phyloP scores from a whole-genome alignment of 2,797 vertebrate species.

The Enteromius unitaeniatus region DNA sequence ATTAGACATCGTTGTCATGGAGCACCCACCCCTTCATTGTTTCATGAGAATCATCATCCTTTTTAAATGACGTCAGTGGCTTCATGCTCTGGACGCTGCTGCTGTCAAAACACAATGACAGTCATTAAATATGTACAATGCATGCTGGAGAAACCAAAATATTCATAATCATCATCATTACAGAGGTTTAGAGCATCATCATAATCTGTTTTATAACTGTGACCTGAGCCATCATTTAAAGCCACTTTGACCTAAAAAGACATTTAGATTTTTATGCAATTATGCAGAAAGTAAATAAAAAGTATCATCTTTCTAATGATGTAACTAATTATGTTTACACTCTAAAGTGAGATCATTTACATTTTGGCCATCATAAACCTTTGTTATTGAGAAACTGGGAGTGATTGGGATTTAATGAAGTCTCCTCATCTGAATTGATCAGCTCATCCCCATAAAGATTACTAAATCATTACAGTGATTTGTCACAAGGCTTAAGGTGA shows the following conservation, averaged over 20 bases:
- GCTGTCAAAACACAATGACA: constrained; percentile 14
- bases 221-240: not conserved
- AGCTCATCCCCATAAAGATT: no score
- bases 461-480: no score
- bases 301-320: no score
- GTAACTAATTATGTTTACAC: no score
- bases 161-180: not conserved
- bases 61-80: constrained; percentile 22
- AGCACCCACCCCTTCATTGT: constrained; percentile 33
- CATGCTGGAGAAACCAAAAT: constrained; percentile 50
- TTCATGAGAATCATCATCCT: constrained; percentile 33
- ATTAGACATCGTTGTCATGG: constrained; percentile 29
- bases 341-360: no score
- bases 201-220: not conserved
- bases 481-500: no score
- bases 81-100: not conserved
- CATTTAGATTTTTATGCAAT: not conserved
- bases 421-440: no score
- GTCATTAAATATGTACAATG: constrained; percentile 47
- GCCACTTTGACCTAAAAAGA: constrained; percentile 8
- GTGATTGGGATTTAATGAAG: no score
- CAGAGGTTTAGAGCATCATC: not conserved
- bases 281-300: no score
- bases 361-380: no score
- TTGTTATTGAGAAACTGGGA: no score